Percentiles rank a stretch among this genome's conserved stretches.
Conservation (phyloP, 2,113 vertebrate species). For the Otolemur garnettii region DNA sequence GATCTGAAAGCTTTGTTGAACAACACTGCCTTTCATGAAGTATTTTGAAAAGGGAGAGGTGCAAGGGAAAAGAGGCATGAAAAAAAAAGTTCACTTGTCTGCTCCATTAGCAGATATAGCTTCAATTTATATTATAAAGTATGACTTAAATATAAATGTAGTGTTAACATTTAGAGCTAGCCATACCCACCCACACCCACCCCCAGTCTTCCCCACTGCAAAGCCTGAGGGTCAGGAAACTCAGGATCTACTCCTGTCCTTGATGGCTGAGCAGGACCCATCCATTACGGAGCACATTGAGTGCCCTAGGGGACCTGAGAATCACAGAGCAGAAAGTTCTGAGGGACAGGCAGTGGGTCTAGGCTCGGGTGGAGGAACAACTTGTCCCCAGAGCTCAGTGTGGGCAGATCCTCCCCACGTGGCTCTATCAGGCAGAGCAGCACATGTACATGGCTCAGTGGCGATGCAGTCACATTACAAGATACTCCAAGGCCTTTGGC, state of each 20-base stretch:
- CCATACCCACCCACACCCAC: too few species aligned
- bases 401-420: too few species aligned
- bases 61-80: too few species aligned
- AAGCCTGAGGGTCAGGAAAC: neutral
- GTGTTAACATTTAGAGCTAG: too few species aligned
- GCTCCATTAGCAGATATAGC: too few species aligned
- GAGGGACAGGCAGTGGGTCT: neutral
- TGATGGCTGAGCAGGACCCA: neutral
- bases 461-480: neutral
- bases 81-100: too few species aligned
- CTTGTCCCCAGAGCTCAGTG: neutral
- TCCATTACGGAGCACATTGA: neutral
- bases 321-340: neutral
- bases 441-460: neutral
- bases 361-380: accelerated
- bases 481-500: neutral
- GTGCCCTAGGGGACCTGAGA: accelerated
- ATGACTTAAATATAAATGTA: too few species aligned
- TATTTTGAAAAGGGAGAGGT: too few species aligned
- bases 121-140: too few species aligned
- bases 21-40: too few species aligned
- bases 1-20: too few species aligned
- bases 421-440: neutral
- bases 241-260: accelerated
- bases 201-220: neutral